Conservation (phyloP, 2,113 vertebrate species). For the Ammodytes dubius region DNA sequence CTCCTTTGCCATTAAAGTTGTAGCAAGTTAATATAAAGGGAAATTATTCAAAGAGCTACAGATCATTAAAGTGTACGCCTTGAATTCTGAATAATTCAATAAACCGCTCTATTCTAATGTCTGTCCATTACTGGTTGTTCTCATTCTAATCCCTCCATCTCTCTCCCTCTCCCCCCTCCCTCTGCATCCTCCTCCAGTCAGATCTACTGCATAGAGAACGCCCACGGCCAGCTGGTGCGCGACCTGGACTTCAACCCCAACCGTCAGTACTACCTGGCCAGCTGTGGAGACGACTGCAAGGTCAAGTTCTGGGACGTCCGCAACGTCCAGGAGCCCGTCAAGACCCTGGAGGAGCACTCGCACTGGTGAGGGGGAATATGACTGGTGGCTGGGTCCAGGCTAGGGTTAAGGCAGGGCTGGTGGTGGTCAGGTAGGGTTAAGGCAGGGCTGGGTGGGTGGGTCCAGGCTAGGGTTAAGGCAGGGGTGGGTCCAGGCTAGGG, state of each 20-base stretch:
- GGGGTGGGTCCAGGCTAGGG: too few relatives aligned
- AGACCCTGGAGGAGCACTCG: slow-evolving; percentile 96
- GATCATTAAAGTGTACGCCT: too few relatives aligned
- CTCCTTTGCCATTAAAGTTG: too few relatives aligned
- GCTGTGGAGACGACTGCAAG: slow-evolving; percentile 99
- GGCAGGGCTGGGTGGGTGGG: too few relatives aligned
- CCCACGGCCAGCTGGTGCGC: slow-evolving; percentile 96
- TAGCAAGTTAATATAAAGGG: too few relatives aligned
- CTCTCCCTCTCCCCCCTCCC: slow-evolving; percentile 12
- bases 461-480: too few relatives aligned
- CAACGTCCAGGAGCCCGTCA: slow-evolving; percentile 92
- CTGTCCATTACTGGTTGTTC: too few relatives aligned
- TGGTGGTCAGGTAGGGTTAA: not conserved
- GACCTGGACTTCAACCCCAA: slow-evolving; percentile 99
- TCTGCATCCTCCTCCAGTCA: slow-evolving; percentile 85
- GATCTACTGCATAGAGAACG: slow-evolving; percentile 98
- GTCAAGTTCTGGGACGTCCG: slow-evolving; percentile 99
- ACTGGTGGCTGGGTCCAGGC: not conserved
- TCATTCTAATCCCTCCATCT: too few relatives aligned
- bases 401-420: not conserved
- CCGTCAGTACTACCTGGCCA: slow-evolving; percentile 97
- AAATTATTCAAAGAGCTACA: too few relatives aligned
- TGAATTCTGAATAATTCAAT: too few relatives aligned
- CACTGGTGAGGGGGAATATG: slow-evolving; percentile 89
- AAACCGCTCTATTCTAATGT: too few relatives aligned